Base-by-base conservation (phyloP, 2,888 invertebrate genomes). In the Volucella inflata region DNA sequence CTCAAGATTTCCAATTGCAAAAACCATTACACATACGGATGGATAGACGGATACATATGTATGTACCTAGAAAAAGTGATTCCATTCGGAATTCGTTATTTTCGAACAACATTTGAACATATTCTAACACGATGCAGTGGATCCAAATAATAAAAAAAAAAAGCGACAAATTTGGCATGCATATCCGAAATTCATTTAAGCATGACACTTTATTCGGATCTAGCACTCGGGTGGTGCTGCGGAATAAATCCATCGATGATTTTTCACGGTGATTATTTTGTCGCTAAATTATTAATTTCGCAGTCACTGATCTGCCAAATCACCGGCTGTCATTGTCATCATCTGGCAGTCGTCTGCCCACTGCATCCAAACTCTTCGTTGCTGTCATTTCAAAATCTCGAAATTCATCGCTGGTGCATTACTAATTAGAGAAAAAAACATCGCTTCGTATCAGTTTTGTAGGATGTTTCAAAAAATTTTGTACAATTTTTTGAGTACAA, bases 291-390 rank as follows among this genome's bases (percentile, higher is more conserved):
- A 76, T 60, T 65, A 67, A 67, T 72, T 67, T 82, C 42, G 36
- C 82, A 60, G 57, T 78, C 67, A 50, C 60, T 67, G 82, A 78
- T 55, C 72, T 67, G 82, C 44, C 72, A 78, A 67, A 67, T 78
- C 53, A 83, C 78, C 67, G 67, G 67, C 82, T 78, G 60, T 36
- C 82, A 36, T n/a, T 67, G 62, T 38, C 65, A 72, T 83, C 75
- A 81, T 50, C 30, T 30, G 21, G 3, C 21, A 21, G n/a, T 21
- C 71, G 17, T 65, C 77, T 67, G 42, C 42, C 75, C 68, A 65
- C 55, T n/a, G 8, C 14, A 12, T 8, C 12, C 12, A 48, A 21
- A 46, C 17, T 36, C 30, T 4, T 14, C 9, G 40, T 9, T 46
- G 12, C 46, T 59, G 53, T 60, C 59, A 60, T 60, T 60, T 36